These are phyloP conservation scores for Capricornis sumatraensis DNA, from an alignment of 2,113 vertebrate genomes.

Conservation along the genomic window DNA sequence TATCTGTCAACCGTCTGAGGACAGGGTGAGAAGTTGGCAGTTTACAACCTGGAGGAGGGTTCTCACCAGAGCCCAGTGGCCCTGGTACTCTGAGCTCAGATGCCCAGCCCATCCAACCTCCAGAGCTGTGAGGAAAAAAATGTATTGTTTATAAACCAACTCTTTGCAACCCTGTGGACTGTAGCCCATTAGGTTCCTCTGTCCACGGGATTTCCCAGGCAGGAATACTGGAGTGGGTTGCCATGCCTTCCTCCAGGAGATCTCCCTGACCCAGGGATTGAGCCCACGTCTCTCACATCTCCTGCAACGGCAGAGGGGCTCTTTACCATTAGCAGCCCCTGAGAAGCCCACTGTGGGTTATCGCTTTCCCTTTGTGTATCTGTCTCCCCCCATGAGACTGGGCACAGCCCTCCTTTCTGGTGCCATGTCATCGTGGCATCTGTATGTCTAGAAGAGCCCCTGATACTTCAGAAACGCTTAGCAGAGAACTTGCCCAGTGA, in stretches of 20 bases:
- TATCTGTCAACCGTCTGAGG: background rate
- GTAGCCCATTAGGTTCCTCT: background rate
- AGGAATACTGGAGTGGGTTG: background rate
- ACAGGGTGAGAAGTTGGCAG: background rate
- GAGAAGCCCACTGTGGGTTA: background rate
- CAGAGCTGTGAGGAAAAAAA: background rate
- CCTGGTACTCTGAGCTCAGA: background rate
- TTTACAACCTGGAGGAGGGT: background rate
- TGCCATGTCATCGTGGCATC: background rate
- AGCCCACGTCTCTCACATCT: background rate
- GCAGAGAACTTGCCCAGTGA: background rate
- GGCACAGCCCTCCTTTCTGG: background rate
- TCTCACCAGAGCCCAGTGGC: background rate
- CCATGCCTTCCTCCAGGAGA: background rate
- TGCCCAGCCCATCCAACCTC: background rate
- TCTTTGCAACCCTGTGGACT: background rate
- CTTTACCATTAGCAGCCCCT: accelerated
- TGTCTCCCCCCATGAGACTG: background rate
- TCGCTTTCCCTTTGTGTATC: background rate
- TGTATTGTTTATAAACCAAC: background rate
- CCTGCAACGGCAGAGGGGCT: background rate
- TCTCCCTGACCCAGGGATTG: background rate
- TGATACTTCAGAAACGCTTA: background rate
- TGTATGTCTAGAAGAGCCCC: background rate
- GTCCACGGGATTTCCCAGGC: background rate